A percentile compares a stretch with the other conserved stretches of the same genome.
Conservation (phyloP, 2,797 vertebrate genomes). For the Hipposideros larvatus region DNA sequence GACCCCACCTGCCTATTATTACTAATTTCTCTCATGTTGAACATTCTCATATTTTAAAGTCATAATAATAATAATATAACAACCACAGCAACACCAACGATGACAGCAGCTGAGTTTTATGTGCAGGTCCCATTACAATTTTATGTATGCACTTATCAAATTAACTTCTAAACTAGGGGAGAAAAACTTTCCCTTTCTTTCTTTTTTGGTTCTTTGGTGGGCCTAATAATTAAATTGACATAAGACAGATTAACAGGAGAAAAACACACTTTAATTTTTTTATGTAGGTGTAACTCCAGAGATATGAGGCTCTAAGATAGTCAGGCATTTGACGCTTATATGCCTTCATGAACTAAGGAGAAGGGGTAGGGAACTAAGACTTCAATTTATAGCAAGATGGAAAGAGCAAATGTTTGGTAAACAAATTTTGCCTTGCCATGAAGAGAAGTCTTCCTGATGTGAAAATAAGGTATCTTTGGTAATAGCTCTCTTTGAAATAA, state of each 20-base stretch:
- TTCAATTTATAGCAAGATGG: neutral
- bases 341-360: neutral
- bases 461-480: neutral
- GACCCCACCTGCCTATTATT: neutral
- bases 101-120: neutral
- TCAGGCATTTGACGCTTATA: neutral
- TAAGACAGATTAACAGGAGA: neutral
- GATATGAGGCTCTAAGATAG: neutral
- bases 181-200: neutral
- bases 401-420: neutral
- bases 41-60: neutral
- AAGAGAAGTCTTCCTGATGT: neutral
- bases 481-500: neutral
- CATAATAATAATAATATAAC: neutral
- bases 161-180: neutral
- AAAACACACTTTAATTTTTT: neutral
- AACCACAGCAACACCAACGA: neutral
- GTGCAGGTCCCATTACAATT: neutral
- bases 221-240: neutral
- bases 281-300: neutral
- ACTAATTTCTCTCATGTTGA: neutral
- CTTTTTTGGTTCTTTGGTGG: neutral
- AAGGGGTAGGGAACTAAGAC: neutral
- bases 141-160: neutral
- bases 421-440: neutral